Base-by-base conservation (phyloP, 1,140 invertebrate genomes). In the Drosophila arizonae region DNA sequence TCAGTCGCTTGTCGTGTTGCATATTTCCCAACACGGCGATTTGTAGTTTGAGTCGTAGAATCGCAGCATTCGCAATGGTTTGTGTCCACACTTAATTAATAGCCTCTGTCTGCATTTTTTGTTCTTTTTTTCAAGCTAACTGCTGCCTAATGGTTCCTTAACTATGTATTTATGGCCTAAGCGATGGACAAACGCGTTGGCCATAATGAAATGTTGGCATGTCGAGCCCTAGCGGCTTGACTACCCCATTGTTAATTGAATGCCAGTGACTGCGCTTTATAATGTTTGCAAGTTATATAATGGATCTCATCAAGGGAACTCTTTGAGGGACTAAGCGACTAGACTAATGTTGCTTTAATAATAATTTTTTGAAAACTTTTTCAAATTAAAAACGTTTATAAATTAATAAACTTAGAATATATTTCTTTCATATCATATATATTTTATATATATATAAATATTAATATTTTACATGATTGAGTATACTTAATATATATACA, bases 21-120 rank as follows among this genome's bases (percentile, higher is more conserved):
- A 77, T 65, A 77, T 70, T 86, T 77, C 74, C 63, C 41, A 74
- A 55, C 66, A 30, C 66, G 71, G 17, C 79, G 57, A 77, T 77
- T 74, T 77, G 72, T 71, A 77, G 71, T 64, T 46, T 30, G 6
- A 10, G 30, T 8, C 48, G 48, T 51, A 13, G 24, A 51, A 11
- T 24, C 54, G 50, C 52, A 17, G 15, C n/a, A 55, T 39, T 65
- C 15, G 13, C 45, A 24, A 48, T 60, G 24, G 41, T 50, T 68
- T 82, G 75, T 85, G 51, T 50, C 77, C 74, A 64, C 79, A 79
- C 81, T 76, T 86, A 86, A 86, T 86, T 86, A 86, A 86, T 86
- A 82, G 79, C 64, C 65, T 28, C 82, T 82, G 82, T 87, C 81
- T 87, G 81, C 82, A 67, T 81, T 86, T 86, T 86, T 81, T 79